Evolutionary conservation across 2,113 vertebrate genomes (phyloP), one percentile per base, ranked within the genome.

Genomic region (Paramormyrops kingsleyae): DNA sequence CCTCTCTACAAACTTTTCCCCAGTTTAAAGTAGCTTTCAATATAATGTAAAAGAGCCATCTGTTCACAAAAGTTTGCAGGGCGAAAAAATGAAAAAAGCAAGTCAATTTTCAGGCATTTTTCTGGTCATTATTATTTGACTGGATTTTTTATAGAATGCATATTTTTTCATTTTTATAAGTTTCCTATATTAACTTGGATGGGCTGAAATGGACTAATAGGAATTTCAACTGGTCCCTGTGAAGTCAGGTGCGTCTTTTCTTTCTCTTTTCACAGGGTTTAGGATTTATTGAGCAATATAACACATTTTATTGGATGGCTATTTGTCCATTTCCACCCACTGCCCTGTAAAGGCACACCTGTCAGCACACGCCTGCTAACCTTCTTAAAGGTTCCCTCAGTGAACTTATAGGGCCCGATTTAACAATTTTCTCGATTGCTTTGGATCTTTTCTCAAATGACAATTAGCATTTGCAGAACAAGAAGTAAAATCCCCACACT

Each of bases 31-130:
- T 42, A 80, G 35, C 35, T 80, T 42, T 42, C 74, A 80, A 80
- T 80, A 80, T 35, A 80, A 80, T 80, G 74, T 35, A 80, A 80
- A 80, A 35, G 74, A 80, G 74, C 74, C 74, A 80, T 80, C 74
- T 80, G 74, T 80, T 80, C 74, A 42, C 35, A 80, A 80, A 39
- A 80, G 5, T 80, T 80, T 80, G 35, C 74, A 42, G 15, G 15
- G 35, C 42, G 62, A 62, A 62, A 62, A 59, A 59, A 59, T 59
- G 21, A 59, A 62, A 62, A 59, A 66, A 77, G 27, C 31, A 77
- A 17, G 74, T 5, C 17, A 2, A 42, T 80, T 80, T 42, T 80
- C 35, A 39, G 35, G 17, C 74, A 80, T 19, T 80, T 35, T 80
- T 80, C 70, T 80, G 74, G 35, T 42, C 74, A 80, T 80, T 42